Evolutionary conservation across 2,888 invertebrate species (phyloP).

Genomic region (Portevinia maculata): DNA sequence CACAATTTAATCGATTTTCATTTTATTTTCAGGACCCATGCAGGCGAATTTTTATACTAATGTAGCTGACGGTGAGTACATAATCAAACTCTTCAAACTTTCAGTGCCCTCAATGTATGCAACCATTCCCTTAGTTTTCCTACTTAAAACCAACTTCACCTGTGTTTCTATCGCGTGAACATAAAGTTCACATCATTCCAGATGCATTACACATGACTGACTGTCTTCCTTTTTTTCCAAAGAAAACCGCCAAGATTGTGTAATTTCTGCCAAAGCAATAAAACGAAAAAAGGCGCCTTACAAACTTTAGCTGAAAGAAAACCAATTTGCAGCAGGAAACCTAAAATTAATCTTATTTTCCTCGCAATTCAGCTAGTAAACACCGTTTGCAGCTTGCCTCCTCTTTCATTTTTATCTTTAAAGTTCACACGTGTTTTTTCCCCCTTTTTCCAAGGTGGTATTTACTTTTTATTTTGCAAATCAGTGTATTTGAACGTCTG

Average conservation of each 20-base stretch:
- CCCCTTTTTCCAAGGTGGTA: not conserved
- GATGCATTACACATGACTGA: conserved; percentile 24
- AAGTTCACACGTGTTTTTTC: conserved; percentile 48
- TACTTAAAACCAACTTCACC: not conserved
- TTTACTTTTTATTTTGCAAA: not conserved
- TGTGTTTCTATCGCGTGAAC: not conserved
- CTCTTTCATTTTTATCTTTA: conserved; percentile 12
- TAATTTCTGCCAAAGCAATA: conserved; percentile 13
- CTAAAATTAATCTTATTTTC: conserved; percentile 43
- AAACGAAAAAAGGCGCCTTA: not conserved
- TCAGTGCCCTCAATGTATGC: too few relatives aligned
- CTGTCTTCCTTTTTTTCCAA: not conserved
- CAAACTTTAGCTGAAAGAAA: conserved; percentile 18
- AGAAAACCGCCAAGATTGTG: conserved; percentile 25
- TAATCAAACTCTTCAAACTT: not conserved
- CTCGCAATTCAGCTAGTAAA: not conserved
- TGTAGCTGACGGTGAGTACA: conserved; percentile 3
- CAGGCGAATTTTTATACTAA: not conserved
- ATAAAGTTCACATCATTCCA: conserved; percentile 20
- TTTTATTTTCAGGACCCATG: not conserved
- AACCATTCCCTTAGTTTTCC: not conserved
- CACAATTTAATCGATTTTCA: not conserved
- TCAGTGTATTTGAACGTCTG: conserved; percentile 20
- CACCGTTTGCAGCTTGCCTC: not conserved
- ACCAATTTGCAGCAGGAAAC: conserved; percentile 52